Evolutionary conservation across 2,113 vertebrate species (phyloP), one percentile per base, ranked within the genome.

Genomic region (Meleagris gallopavo): DNA sequence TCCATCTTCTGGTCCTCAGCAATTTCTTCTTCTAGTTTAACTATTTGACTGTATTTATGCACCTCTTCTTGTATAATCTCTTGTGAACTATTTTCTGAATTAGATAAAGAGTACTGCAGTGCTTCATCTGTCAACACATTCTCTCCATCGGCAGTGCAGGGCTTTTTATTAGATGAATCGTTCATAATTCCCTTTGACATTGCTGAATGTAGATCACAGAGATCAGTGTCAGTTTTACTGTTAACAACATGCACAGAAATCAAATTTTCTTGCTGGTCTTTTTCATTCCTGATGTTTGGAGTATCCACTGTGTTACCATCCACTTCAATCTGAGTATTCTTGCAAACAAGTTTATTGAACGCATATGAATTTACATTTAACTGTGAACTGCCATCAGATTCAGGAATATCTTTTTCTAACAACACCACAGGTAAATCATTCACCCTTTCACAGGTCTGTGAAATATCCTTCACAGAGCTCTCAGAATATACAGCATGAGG

Each of bases 1-100:
- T 96, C 98, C 81, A 97, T 89, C 91, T 98, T 98, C 76, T 97
- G 97, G 58, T 99, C 98, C 10, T 99, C 98, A 10, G 88, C 25
- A 50, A 95, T 95, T 54, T 98, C 97, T 29, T 98, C 97, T 62
- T 99, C 99, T 94, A 60, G 86, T 94, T 98, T 98, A 90, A 96
- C 76, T 64, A 86, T 73, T 2, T 97, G 97, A 82, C 93, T 93
- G 17, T 94, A 97, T 88, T 97, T 98, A 76, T 96, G 96, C 43
- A 96, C 70, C 50, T 97, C 97, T 93, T 97, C 96, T 71, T 96
- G 97, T 38, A 80, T 64, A 66, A 95, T 70, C 30, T 96, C 96
- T 22, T 97, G 97, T 20, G 96, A 93, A 86, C 94, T 97, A 25
- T 83, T 97, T 88, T 97, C 98, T 34, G 95, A 84, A 92, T 27